Percentiles rank a stretch among this genome's conserved stretches.
Conservation (phyloP, 2,888 invertebrate species). For the Mechanitis mazaeus region DNA sequence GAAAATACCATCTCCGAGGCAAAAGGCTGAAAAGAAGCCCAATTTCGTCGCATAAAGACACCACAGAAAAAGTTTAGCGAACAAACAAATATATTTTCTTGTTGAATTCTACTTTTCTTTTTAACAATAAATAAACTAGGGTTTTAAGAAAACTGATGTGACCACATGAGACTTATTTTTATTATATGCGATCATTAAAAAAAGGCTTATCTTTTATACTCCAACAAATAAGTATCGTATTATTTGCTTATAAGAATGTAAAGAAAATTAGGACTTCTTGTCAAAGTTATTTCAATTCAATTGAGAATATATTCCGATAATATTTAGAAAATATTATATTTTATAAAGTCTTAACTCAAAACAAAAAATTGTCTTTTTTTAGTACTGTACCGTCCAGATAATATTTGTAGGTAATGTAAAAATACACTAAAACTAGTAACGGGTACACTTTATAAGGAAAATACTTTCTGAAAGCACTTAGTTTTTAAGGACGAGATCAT, state of each 20-base stretch:
- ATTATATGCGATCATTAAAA: constrained; percentile 11
- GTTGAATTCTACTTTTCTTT: constrained; percentile 1
- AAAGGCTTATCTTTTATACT: background rate
- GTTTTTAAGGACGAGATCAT: constrained; percentile 32
- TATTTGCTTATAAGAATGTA: no score
- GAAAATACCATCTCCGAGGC: background rate
- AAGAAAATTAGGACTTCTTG: no score
- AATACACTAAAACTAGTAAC: constrained; percentile 44
- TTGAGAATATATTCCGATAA: no score
- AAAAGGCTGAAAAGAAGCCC: constrained; percentile 3
- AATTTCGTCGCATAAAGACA: constrained; percentile 2
- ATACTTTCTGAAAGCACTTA: constrained; percentile 39
- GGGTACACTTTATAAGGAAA: constrained; percentile 44
- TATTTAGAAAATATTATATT: no score
- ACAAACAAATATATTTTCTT: constrained; percentile 2
- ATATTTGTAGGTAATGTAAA: background rate
- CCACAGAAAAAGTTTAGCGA: background rate
- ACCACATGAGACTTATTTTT: constrained; percentile 8
- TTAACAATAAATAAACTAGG: constrained; percentile 1
- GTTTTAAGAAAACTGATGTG: constrained; percentile 7
- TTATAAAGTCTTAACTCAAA: no score
- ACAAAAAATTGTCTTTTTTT: background rate
- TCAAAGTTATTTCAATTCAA: no score
- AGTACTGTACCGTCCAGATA: no score
- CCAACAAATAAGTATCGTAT: no score